A percentile compares a stretch with the other conserved stretches of the same genome.
phyloP scores from a whole-genome alignment of 2,888 invertebrate genomes.

The Acronicta psi region DNA sequence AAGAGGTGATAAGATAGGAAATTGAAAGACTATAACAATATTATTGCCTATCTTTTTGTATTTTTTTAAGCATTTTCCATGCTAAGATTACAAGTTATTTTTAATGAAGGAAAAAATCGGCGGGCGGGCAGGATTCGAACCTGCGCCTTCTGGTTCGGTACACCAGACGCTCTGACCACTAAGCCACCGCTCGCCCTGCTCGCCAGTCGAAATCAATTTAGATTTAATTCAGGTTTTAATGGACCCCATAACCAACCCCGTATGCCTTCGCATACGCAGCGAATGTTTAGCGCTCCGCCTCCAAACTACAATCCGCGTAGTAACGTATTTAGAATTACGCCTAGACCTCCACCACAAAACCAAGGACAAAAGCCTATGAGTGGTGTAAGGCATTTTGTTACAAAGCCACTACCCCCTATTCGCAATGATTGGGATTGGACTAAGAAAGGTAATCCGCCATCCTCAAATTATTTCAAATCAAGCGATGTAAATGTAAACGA shows the following conservation, averaged over 20 bases:
- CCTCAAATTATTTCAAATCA: background rate
- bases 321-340: background rate
- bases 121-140: too few relatives aligned
- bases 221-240: too few relatives aligned
- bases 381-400: background rate
- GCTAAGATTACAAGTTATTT: too few relatives aligned
- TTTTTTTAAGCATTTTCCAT: too few relatives aligned
- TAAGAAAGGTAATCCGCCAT: background rate
- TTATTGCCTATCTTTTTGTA: too few relatives aligned
- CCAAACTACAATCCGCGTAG: background rate
- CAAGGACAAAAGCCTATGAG: background rate
- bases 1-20: too few relatives aligned
- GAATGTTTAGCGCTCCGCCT: background rate
- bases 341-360: background rate
- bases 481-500: constrained; percentile 7
- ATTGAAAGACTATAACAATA: too few relatives aligned
- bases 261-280: background rate
- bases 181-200: too few relatives aligned
- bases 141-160: too few relatives aligned
- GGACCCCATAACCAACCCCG: background rate
- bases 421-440: background rate
- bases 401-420: background rate
- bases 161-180: too few relatives aligned
- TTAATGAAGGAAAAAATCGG: too few relatives aligned
- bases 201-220: too few relatives aligned